A percentile compares a stretch with the other conserved stretches of the same genome.
Conservation (phyloP, 2,797 vertebrate species). For the Alexandromys oeconomus region DNA sequence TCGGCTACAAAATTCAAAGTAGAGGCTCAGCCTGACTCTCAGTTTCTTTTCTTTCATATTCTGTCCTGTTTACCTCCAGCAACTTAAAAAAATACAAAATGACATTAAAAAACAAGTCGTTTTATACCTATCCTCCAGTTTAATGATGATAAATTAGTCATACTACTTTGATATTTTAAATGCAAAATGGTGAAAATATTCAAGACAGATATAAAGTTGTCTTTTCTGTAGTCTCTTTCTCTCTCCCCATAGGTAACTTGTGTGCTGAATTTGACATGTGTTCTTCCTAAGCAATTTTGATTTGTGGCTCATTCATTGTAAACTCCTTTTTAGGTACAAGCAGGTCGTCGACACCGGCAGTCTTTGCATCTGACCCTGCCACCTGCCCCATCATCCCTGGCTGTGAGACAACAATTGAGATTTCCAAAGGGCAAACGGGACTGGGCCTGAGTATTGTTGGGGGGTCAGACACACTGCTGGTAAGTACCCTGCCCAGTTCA, state of each 20-base stretch:
- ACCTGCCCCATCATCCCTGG: slow-evolving; percentile 98
- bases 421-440: slow-evolving; percentile 97
- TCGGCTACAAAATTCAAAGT: neutral
- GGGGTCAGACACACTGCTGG: slow-evolving; percentile 97
- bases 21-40: neutral
- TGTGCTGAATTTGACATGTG: neutral
- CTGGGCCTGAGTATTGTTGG: slow-evolving; percentile 99
- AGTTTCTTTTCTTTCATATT: neutral
- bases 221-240: neutral
- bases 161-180: neutral
- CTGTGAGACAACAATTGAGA: slow-evolving; percentile 98
- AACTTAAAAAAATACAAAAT: neutral
- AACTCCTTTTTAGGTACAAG: slow-evolving; percentile 89
- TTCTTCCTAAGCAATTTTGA: neutral
- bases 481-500: slow-evolving; percentile 81
- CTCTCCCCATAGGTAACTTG: neutral
- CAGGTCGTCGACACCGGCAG: slow-evolving; percentile 94
- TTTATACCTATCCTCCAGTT: neutral
- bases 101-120: neutral
- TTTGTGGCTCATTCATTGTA: slow-evolving; percentile 33
- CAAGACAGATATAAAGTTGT: neutral
- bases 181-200: neutral
- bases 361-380: slow-evolving; percentile 93
- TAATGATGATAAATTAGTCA: neutral
- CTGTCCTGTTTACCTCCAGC: neutral